These are phyloP conservation scores for Sebastes aleutianus DNA, from an alignment of 2,797 vertebrate genomes.

Conservation along the genomic window DNA sequence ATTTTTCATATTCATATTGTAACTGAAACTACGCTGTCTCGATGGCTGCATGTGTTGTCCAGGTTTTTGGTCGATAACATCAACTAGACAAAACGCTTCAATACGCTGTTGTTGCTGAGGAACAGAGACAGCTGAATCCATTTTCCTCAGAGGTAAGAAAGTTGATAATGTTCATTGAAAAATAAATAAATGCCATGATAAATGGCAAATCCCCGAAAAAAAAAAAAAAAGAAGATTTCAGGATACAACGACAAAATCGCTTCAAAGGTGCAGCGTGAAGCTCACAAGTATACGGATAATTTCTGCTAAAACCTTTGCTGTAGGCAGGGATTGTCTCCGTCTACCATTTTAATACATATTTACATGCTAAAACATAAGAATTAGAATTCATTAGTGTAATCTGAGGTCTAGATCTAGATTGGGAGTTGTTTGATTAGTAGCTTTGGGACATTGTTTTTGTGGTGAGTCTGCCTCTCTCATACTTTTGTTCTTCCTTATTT, in stretches of 20 bases:
- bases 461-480: constrained; percentile 75
- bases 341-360: constrained; percentile 84
- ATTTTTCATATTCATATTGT: background rate
- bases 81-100: constrained; percentile 13
- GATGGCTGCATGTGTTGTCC: constrained; percentile 4
- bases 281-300: constrained; percentile 60
- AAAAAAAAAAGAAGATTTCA: constrained; percentile 37
- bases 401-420: constrained; percentile 83
- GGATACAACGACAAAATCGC: constrained; percentile 46
- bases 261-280: constrained; percentile 67
- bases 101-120: constrained; percentile 2
- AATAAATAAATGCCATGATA: background rate
- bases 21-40: background rate
- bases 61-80: constrained; percentile 24
- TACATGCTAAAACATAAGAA: constrained; percentile 85
- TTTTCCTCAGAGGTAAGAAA: constrained; percentile 25
- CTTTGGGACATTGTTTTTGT: constrained; percentile 83
- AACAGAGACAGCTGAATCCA: constrained; percentile 15
- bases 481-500: constrained; percentile 80
- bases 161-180: constrained; percentile 29
- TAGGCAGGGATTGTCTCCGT: constrained; percentile 80
- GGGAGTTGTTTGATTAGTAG: constrained; percentile 86
- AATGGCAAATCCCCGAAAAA: constrained; percentile 21
- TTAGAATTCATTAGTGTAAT: constrained; percentile 87
- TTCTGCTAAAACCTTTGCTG: constrained; percentile 75